These are phyloP conservation scores for Cecropterus lyciades DNA, from an alignment of 1,140 invertebrate genomes.

Conservation along the genomic window DNA sequence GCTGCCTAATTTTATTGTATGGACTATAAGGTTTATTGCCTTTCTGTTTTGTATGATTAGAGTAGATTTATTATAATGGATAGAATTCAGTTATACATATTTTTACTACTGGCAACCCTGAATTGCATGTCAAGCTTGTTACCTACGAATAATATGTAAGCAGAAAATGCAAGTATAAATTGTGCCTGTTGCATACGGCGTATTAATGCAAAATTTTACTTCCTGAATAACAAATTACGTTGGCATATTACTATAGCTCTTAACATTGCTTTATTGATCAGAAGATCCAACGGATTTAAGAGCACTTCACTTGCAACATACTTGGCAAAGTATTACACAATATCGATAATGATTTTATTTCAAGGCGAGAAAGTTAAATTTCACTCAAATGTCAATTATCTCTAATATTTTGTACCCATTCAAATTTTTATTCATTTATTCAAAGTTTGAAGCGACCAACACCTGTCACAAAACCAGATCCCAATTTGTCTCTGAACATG, in stretches of 20 bases:
- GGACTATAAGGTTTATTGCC: no score
- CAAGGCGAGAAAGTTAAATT: constrained; percentile 9
- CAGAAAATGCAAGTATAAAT: constrained; percentile 39
- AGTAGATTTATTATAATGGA: no score
- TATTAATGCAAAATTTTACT: constrained; percentile 42
- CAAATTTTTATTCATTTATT: neutral
- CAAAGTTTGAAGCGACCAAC: neutral
- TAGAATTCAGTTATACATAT: no score
- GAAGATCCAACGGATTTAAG: constrained; percentile 14
- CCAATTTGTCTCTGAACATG: neutral
- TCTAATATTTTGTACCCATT: neutral
- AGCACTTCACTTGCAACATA: neutral
- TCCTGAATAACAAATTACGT: constrained; percentile 39
- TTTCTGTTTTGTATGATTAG: no score
- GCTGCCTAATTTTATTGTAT: no score
- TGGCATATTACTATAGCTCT: constrained; percentile 26
- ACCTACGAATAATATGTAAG: constrained; percentile 36
- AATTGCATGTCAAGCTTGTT: constrained; percentile 39
- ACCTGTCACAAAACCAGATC: neutral
- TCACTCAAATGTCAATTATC: constrained; percentile 12
- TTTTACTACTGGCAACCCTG: no score
- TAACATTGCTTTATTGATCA: constrained; percentile 22
- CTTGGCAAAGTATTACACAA: neutral
- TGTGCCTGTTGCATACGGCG: constrained; percentile 34
- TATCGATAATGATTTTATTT: constrained; percentile 3